Base-by-base conservation (phyloP, 2,113 vertebrate genomes). In the Cottus gobio region DNA sequence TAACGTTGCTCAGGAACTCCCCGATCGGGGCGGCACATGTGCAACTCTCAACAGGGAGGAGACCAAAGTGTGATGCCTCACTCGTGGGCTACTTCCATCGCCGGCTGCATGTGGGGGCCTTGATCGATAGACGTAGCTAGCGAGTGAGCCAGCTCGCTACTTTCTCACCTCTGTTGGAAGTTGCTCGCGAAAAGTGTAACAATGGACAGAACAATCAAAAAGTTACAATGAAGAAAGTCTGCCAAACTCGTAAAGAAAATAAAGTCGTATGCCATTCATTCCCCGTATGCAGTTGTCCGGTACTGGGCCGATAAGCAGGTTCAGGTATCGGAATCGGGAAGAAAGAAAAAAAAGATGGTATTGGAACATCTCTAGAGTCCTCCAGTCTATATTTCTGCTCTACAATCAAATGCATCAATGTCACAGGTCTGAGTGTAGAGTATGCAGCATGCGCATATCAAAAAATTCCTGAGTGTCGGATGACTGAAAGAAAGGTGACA, bases 391-490 rank as follows among this genome's bases (percentile, higher is more conserved):
- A 68, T 63, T 69, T 82, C 79, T 86, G 62, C 46, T 85, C 71
- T 82, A 92, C 85, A 90, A 90, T 79, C 80, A 79, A 81, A 88
- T 88, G 89, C 77, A 81, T 87, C 78, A 81, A 90, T 91, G 89
- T 90, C 93, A 93, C 86, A 90, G 90, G 88, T 85, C 77, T 87
- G 70, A 86, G 84, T 78, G 80, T 78, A 79, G 69, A 74, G 78
- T 22, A 89, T 70, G 81, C 71, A 79, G 46, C 67, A 84, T 84
- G 79, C 65, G 57, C 85, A 50, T 82, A 84, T 91, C 82, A 92
- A 92, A 92, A 90, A 86, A 88, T 93, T 93, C 93, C 93, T 94
- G 92, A 94, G 92, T 90, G 85, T 90, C 81, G 57, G 77, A 85
- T 86, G 79, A 90, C 84, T 74, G 86, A 88, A 90, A 89, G 77